These are phyloP conservation scores for Zaprionus camerounensis DNA, from an alignment of 1,140 invertebrate genomes.

Conservation along the genomic window DNA sequence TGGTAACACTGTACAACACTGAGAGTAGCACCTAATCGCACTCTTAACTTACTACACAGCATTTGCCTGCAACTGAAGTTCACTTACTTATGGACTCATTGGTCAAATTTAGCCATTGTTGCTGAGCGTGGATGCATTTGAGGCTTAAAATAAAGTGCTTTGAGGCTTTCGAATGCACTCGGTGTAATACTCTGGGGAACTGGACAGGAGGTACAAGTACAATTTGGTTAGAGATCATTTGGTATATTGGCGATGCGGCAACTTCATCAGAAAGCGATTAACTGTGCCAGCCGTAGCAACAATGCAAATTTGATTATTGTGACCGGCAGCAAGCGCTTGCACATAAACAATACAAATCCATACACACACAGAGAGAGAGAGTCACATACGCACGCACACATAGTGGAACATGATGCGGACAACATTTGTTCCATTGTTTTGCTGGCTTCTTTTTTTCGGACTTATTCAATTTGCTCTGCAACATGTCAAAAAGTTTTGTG, in stretches of 20 bases:
- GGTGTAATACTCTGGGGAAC: not conserved
- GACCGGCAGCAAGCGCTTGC: conserved; percentile 29
- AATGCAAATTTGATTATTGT: conserved; percentile 71
- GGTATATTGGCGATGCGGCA: conserved; percentile 23
- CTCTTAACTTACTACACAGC: not conserved
- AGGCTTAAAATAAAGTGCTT: not conserved
- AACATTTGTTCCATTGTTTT: conserved; percentile 67
- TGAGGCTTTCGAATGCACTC: not conserved
- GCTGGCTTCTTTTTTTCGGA: conserved; percentile 54
- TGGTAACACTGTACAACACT: not conserved
- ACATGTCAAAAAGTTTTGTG: conserved; percentile 80
- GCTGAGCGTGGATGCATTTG: not conserved
- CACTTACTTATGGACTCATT: conserved; percentile 14
- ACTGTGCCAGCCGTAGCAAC: conserved; percentile 20
- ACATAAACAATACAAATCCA: conserved; percentile 14
- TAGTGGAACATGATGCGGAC: conserved; percentile 26
- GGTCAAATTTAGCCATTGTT: not conserved
- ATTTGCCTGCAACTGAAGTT: not conserved
- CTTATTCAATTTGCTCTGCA: conserved; percentile 81
- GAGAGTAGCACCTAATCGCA: not conserved
- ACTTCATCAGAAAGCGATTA: conserved; percentile 56
- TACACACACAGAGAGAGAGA: conserved; percentile 6
- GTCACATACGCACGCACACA: conserved; percentile 36
- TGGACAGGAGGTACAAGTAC: not conserved
- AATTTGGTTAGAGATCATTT: conserved; percentile 26